These are phyloP conservation scores for Balearica regulorum DNA, from an alignment of 2,797 vertebrate genomes.

Conservation along the genomic window DNA sequence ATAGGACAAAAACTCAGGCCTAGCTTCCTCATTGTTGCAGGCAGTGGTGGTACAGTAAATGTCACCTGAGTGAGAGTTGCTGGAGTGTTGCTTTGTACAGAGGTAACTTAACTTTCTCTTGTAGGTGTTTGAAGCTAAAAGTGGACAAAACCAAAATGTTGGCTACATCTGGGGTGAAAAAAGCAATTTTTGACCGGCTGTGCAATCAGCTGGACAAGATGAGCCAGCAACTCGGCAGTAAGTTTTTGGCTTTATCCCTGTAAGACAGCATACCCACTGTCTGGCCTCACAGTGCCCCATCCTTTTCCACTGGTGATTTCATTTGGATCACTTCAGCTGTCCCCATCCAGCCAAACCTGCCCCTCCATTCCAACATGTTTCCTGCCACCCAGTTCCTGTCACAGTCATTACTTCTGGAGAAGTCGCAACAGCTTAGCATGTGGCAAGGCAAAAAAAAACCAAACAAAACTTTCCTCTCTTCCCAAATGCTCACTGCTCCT, in stretches of 20 bases:
- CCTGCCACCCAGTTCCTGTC: not conserved
- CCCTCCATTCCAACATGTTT: not conserved
- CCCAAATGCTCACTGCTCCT: not conserved
- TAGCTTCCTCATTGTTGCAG: not conserved
- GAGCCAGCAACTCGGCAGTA: conserved; percentile 76
- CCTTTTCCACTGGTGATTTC: not conserved
- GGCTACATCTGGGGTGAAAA: conserved; percentile 79
- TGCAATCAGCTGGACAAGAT: conserved; percentile 80
- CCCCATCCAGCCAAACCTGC: not conserved
- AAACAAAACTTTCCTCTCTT: not conserved
- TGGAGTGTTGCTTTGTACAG: not conserved
- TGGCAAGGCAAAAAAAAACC: not conserved
- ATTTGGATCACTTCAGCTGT: not conserved
- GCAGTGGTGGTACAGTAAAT: not conserved
- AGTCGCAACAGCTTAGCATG: not conserved
- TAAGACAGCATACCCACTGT: not conserved
- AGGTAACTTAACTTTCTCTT: not conserved
- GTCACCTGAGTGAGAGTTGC: not conserved
- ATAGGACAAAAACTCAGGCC: not conserved
- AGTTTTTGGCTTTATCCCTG: conserved; percentile 44
- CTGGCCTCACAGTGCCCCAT: not conserved
- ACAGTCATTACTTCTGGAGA: not conserved
- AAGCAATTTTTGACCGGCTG: conserved; percentile 81
- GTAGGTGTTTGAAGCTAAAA: conserved; percentile 83
- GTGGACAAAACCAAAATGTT: conserved; percentile 84